These are phyloP conservation scores for Sphaerodactylus townsendi DNA, from an alignment of 2,113 vertebrate genomes.

Conservation along the genomic window DNA sequence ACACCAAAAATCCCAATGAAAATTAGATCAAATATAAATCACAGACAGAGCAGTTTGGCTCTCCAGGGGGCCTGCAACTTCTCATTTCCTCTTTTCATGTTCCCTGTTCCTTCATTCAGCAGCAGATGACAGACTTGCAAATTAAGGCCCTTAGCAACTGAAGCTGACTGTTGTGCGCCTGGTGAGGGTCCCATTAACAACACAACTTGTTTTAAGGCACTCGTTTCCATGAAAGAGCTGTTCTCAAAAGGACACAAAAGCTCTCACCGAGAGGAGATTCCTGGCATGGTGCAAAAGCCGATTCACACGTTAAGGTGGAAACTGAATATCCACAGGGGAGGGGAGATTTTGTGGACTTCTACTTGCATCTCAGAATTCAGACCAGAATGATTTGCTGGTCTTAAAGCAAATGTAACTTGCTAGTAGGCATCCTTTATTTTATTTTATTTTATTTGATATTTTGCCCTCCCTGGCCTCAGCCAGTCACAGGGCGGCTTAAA, in stretches of 20 bases:
- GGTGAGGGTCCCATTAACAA: background rate
- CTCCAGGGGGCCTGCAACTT: background rate
- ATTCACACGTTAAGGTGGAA: background rate
- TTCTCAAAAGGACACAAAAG: conserved; percentile 25
- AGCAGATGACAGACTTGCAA: conserved; percentile 14
- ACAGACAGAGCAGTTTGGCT: background rate
- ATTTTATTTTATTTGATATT: too few relatives aligned
- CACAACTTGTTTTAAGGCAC: conserved; percentile 10
- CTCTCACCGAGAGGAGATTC: background rate
- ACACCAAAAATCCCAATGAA: background rate
- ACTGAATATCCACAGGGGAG: background rate
- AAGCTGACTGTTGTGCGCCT: conserved; percentile 13
- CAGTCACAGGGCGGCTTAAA: too few relatives aligned
- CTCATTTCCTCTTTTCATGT: background rate
- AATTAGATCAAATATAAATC: conserved; percentile 18
- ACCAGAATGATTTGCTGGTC: background rate
- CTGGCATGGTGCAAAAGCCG: background rate
- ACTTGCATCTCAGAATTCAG: background rate
- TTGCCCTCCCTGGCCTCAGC: too few relatives aligned
- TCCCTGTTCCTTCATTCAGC: background rate
- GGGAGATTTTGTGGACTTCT: background rate
- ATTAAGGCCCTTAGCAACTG: conserved; percentile 14
- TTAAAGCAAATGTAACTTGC: too few relatives aligned
- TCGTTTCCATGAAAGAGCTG: conserved; percentile 26
- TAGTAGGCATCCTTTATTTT: too few relatives aligned